Evolutionary conservation across 2,113 vertebrate species (phyloP).

Genomic region (Macrotis lagotis): DNA sequence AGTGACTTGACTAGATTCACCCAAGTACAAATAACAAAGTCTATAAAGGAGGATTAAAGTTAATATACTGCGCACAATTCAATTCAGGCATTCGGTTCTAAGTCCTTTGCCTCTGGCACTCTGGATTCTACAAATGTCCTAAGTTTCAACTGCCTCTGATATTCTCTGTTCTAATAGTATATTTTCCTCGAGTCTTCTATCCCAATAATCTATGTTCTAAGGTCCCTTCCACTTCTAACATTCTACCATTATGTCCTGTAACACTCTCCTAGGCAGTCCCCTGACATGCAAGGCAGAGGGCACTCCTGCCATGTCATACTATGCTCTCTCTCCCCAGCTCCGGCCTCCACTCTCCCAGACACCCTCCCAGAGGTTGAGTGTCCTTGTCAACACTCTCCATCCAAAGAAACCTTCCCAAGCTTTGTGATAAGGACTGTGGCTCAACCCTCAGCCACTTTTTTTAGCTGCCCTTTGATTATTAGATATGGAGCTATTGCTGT

Average conservation of each 20-base stretch:
- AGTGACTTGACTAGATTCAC: background rate
- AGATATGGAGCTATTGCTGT: conserved; percentile 89
- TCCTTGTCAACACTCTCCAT: conserved; percentile 89
- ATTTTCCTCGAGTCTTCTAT: background rate
- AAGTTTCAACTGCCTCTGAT: background rate
- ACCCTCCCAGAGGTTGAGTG: conserved; percentile 76
- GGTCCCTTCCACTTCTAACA: background rate
- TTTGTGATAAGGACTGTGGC: conserved; percentile 82
- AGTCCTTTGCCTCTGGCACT: background rate
- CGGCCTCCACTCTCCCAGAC: background rate
- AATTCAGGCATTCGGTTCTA: background rate
- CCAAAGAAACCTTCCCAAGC: conserved; percentile 91
- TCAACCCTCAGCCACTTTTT: conserved; percentile 88
- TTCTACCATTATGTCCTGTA: background rate
- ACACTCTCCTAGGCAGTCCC: background rate
- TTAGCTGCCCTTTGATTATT: conserved; percentile 92
- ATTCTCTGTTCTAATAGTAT: background rate
- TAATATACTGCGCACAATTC: background rate
- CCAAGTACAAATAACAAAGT: background rate
- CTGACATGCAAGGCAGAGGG: background rate
- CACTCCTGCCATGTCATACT: background rate
- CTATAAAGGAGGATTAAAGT: background rate
- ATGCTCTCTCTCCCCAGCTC: accelerated
- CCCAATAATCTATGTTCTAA: background rate
- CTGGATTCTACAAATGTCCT: background rate